Evolutionary conservation across 2,888 invertebrate genomes (phyloP).

Genomic region (Colostygia pectinataria): DNA sequence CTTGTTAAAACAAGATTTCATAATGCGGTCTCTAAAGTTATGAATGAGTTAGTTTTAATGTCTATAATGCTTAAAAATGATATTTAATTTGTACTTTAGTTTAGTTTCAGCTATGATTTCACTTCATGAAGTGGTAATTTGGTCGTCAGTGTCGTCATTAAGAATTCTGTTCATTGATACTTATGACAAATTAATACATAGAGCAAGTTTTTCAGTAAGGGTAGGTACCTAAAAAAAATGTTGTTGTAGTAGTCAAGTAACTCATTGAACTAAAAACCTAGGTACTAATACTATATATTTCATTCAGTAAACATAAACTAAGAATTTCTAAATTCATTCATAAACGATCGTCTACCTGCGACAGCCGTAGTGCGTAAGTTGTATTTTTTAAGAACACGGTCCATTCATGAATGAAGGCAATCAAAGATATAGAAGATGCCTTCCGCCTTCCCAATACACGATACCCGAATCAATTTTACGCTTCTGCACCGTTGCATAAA

Average conservation of each 20-base stretch:
- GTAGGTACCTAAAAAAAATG: no score
- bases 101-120: no score
- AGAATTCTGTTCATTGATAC: no score
- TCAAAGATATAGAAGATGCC: slow-evolving; percentile 51
- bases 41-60: no score
- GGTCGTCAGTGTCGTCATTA: no score
- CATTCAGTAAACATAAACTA: slow-evolving; percentile 33
- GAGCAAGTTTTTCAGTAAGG: no score
- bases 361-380: slow-evolving; percentile 59
- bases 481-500: slow-evolving; percentile 75
- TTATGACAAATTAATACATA: no score
- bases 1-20: slow-evolving; percentile 48
- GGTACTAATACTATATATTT: background rate
- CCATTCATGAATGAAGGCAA: slow-evolving; percentile 56
- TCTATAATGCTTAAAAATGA: no score
- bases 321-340: slow-evolving; percentile 52
- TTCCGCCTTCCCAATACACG: slow-evolving; percentile 62
- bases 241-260: no score
- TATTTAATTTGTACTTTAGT: no score
- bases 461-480: slow-evolving; percentile 73
- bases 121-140: no score
- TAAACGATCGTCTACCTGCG: slow-evolving; percentile 62
- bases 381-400: slow-evolving; percentile 68
- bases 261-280: no score
- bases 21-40: slow-evolving; percentile 35